Evolutionary conservation across 2,888 invertebrate genomes (phyloP).

Genomic region (Callinectes sapidus): DNA sequence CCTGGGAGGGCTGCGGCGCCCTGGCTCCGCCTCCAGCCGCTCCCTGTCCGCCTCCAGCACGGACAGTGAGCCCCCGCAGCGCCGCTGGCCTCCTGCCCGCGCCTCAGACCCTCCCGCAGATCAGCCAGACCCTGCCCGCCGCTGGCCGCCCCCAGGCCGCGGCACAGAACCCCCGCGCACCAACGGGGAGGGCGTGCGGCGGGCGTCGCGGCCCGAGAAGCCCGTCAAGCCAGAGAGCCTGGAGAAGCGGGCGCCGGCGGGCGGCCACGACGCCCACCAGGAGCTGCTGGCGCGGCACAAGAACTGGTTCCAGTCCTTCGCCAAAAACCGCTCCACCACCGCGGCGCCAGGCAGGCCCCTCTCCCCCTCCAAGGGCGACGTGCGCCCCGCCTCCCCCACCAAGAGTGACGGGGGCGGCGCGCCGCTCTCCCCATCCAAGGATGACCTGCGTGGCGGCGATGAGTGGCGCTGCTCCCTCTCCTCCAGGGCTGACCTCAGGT

Average conservation of each 20-base stretch:
- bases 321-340: constrained; percentile 74
- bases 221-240: constrained; percentile 87
- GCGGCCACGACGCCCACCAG: constrained; percentile 76
- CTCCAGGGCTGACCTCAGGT: constrained; percentile 41
- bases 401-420: constrained; percentile 41
- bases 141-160: not conserved
- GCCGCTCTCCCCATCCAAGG: constrained; percentile 43
- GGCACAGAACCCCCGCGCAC: not conserved
- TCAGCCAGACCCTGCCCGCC: constrained; percentile 2
- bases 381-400: constrained; percentile 37
- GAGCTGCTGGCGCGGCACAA: constrained; percentile 92
- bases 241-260: constrained; percentile 81
- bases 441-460: not conserved
- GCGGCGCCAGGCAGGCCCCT: constrained; percentile 44
- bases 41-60: constrained; percentile 57
- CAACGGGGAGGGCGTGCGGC: constrained; percentile 11
- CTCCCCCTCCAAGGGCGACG: constrained; percentile 51
- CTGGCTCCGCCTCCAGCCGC: constrained; percentile 45
- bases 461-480: constrained; percentile 34
- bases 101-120: not conserved
- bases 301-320: constrained; percentile 94
- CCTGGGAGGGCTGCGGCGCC: constrained; percentile 40
- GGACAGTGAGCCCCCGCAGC: constrained; percentile 27
- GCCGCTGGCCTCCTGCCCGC: constrained; percentile 40
- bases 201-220: constrained; percentile 76